Conservation (phyloP, 2,888 invertebrate genomes). For the Ichneumoninae sp. region DNA sequence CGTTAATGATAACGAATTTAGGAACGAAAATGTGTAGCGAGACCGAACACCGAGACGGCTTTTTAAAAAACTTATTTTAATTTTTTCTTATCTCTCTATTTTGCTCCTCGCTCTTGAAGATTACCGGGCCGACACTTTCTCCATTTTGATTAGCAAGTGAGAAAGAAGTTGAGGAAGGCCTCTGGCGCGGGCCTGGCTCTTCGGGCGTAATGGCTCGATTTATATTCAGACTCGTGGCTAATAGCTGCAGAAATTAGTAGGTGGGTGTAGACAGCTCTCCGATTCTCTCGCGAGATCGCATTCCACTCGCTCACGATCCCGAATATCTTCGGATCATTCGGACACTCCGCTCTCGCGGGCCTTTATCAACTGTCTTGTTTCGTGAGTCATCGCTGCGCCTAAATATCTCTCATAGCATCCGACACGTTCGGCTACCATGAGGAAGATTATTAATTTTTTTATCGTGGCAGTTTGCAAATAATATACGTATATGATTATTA, state of each 20-base stretch:
- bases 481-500: not conserved
- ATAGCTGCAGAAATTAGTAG: slow-evolving; percentile 80
- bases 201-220: slow-evolving; percentile 78
- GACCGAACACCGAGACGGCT: slow-evolving; percentile 14
- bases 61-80: not conserved
- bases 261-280: slow-evolving; percentile 73
- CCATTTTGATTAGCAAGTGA: slow-evolving; percentile 69
- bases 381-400: slow-evolving; percentile 20
- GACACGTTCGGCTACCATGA: not conserved
- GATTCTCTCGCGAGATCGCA: slow-evolving; percentile 68
- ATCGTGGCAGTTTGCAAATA: not conserved
- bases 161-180: slow-evolving; percentile 56
- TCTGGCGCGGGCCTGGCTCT: slow-evolving; percentile 60
- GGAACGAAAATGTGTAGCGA: slow-evolving; percentile 5
- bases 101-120: slow-evolving; percentile 58
- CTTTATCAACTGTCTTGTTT: slow-evolving; percentile 8
- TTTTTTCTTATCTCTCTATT: slow-evolving; percentile 22
- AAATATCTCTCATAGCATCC: not conserved
- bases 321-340: slow-evolving; percentile 35
- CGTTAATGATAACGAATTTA: slow-evolving; percentile 20
- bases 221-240: slow-evolving; percentile 80
- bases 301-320: slow-evolving; percentile 40
- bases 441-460: not conserved
- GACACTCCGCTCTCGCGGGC: not conserved
- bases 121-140: slow-evolving; percentile 65